Evolutionary conservation across 2,888 invertebrate species (phyloP), one percentile per base, ranked within the genome.

Genomic region (Sphecodes monilicornis): DNA sequence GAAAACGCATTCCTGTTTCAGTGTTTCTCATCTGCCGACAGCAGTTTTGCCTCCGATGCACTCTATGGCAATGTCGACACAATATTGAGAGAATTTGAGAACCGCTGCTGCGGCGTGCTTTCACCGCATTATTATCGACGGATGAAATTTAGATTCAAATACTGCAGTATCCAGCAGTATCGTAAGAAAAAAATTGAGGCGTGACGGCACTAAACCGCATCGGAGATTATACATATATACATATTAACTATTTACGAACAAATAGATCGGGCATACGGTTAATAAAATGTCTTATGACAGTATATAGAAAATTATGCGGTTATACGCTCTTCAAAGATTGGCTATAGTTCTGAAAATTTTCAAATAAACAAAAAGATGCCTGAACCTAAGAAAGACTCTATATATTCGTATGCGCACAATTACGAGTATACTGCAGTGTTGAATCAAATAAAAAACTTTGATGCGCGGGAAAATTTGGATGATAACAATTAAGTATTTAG

Each of bases 81-180:
- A 4, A 29, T 16, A 18, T 22, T 36, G 3, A 13, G 6, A 68
- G 18, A 18, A 11, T 46, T 22, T 71, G 32, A 78, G 66, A 80
- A 43, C 26, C 71, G 13, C 46, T 71, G 54, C 39, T 80, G 54
- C 43, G 4, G 6, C 26, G 13, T 54, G 18, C 13, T 79, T 66
- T 32, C 73, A 32, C 22, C 46, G 46, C 64, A 71, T 66, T 41
- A 60, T 80, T 39, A 43, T 72, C n/a, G 57, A 81, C 39, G 29
- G 13, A 36, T 69, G 16, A 26, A 46, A 80, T 29, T 46, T 29
- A 46, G 32, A 26, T 64, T 2, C 66, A n/a, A 80, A 60, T 60
- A 16, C 18, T 32, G 36, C 18, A 43, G 3, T 80, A 66, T 39
- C 18, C n/a, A 22, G 36, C 18, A 54, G 3, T 80, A 66, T 39